Conservation (phyloP, 2,113 vertebrate genomes). For the Prionailurus viverrinus region DNA sequence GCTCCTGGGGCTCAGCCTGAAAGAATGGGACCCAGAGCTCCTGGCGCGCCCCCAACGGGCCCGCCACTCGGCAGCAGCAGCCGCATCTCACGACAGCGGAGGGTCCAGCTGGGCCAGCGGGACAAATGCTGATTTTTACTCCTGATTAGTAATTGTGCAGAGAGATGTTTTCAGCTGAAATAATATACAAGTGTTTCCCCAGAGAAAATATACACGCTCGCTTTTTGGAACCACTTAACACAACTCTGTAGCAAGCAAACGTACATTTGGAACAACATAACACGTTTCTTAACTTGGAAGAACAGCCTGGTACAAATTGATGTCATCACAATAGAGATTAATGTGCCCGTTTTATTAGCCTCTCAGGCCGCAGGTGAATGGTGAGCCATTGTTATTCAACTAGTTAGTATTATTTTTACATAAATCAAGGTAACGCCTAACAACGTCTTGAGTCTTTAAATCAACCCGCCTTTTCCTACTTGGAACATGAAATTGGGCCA, state of each 20-base stretch:
- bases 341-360: conserved; percentile 66
- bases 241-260: background rate
- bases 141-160: conserved; percentile 85
- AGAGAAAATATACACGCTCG: conserved; percentile 70
- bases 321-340: conserved; percentile 69
- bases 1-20: conserved; percentile 73
- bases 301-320: conserved; percentile 73
- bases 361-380: conserved; percentile 51
- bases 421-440: conserved; percentile 64
- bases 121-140: conserved; percentile 78
- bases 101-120: conserved; percentile 76
- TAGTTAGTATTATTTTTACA: conserved; percentile 66
- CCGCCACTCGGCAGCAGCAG: conserved; percentile 77
- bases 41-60: conserved; percentile 60
- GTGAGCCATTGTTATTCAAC: conserved; percentile 68
- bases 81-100: conserved; percentile 73
- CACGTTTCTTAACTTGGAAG: conserved; percentile 74
- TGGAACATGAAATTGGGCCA: background rate
- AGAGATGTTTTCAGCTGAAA: conserved; percentile 86
- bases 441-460: conserved; percentile 51
- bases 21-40: conserved; percentile 73
- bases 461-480: conserved; percentile 73
- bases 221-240: conserved; percentile 81
- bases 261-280: conserved; percentile 85
- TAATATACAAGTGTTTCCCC: conserved; percentile 87